phyloP scores from a whole-genome alignment of 2,113 vertebrate genomes.

The Euleptes europaea region DNA sequence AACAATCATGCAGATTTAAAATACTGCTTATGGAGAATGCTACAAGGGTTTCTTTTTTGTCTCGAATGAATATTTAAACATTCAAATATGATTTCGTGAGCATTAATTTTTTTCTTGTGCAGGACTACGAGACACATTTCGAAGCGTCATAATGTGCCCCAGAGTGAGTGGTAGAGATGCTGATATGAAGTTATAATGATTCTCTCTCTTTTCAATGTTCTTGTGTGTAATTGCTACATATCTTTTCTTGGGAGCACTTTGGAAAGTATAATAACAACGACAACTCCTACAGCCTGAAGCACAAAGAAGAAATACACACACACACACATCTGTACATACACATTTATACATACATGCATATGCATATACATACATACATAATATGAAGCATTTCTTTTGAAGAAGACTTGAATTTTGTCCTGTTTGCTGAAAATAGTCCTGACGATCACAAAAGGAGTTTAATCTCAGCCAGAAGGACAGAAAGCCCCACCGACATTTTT shows the following conservation, averaged over 20 bases:
- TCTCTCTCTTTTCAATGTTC: slow-evolving; percentile 54
- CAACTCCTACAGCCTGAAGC: slow-evolving; percentile 17
- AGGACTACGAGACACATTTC: slow-evolving; percentile 52
- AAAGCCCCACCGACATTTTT: background rate
- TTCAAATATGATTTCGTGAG: slow-evolving; percentile 63
- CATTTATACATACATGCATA: too few species aligned
- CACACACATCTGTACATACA: too few species aligned
- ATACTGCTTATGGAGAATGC: slow-evolving; percentile 51
- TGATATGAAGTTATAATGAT: slow-evolving; percentile 61
- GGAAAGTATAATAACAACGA: slow-evolving; percentile 53
- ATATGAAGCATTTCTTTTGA: background rate
- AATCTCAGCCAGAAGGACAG: background rate
- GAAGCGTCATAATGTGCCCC: slow-evolving; percentile 55
- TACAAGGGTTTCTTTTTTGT: slow-evolving; percentile 46
- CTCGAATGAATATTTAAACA: slow-evolving; percentile 68
- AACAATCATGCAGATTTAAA: slow-evolving; percentile 65
- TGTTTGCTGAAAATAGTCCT: background rate
- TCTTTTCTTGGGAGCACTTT: slow-evolving; percentile 56
- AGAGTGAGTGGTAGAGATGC: slow-evolving; percentile 46
- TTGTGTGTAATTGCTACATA: slow-evolving; percentile 55
- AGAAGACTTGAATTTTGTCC: slow-evolving; percentile 3
- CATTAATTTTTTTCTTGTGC: slow-evolving; percentile 62
- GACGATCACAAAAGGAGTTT: background rate
- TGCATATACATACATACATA: background rate
- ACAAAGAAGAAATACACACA: slow-evolving; percentile 23